Percentiles rank a stretch among this genome's conserved stretches.
phyloP scores from a whole-genome alignment of 2,113 vertebrate genomes.

The Spea multiplicata region DNA sequence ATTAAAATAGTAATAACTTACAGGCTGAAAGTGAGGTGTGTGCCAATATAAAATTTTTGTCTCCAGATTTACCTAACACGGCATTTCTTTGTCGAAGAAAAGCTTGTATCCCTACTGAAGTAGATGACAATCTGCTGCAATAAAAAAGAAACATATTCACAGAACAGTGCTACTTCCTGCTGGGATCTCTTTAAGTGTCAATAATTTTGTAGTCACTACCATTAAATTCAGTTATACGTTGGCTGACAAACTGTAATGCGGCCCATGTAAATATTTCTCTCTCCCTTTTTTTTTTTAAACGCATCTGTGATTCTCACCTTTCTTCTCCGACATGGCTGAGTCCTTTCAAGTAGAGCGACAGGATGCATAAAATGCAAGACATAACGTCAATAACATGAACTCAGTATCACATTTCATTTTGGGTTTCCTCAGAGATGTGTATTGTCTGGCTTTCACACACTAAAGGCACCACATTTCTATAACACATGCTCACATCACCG shows the following conservation, averaged over 20 bases:
- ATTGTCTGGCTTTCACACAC: slow-evolving; percentile 40
- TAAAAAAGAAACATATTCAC: slow-evolving; percentile 12
- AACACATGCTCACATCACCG: slow-evolving; percentile 29
- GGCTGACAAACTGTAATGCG: slow-evolving; percentile 51
- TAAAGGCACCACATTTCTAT: slow-evolving; percentile 23
- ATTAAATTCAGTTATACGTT: slow-evolving; percentile 42
- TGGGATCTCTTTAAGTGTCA: slow-evolving; percentile 26
- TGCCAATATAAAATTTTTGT: background rate
- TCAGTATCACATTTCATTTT: slow-evolving; percentile 24
- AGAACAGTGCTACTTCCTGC: slow-evolving; percentile 1
- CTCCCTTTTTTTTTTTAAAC: slow-evolving; percentile 8
- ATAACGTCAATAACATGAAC: slow-evolving; percentile 41
- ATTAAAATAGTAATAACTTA: background rate
- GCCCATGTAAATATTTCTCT: slow-evolving; percentile 5
- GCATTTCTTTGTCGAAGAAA: background rate
- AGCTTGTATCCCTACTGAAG: background rate
- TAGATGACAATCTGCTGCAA: background rate
- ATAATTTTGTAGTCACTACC: slow-evolving; percentile 39
- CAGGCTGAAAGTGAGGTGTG: background rate
- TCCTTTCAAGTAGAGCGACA: slow-evolving; percentile 33
- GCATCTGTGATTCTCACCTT: slow-evolving; percentile 11
- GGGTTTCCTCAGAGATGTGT: slow-evolving; percentile 16
- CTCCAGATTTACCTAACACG: background rate
- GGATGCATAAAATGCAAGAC: slow-evolving; percentile 24
- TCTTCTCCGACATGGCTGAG: slow-evolving; percentile 16